Conservation (phyloP, 2,888 invertebrate genomes). For the Hirtodrosophila cameraria region DNA sequence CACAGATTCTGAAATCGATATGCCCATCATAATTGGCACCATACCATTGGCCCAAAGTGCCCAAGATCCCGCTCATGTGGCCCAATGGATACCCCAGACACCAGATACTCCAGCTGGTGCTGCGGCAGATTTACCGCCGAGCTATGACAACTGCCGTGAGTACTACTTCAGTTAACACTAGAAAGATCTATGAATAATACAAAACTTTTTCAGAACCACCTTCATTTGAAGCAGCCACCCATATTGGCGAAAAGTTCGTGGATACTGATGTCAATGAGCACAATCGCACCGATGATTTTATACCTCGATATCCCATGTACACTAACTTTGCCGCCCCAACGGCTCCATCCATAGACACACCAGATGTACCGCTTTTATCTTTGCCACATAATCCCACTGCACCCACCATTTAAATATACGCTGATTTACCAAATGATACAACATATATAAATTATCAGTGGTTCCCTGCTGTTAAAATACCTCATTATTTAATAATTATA, state of each 20-base stretch:
- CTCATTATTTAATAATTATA: too few species aligned
- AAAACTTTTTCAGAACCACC: slow-evolving; percentile 59
- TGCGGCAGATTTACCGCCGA: slow-evolving; percentile 61
- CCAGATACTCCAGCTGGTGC: slow-evolving; percentile 56
- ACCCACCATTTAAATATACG: slow-evolving; percentile 7
- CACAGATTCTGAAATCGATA: slow-evolving; percentile 40
- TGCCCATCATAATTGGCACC: slow-evolving; percentile 70
- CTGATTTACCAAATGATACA: not conserved
- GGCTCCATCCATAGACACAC: slow-evolving; percentile 32
- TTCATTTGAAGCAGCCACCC: slow-evolving; percentile 68
- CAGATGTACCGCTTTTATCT: slow-evolving; percentile 15
- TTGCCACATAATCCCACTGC: slow-evolving; percentile 38
- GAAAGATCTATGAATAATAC: not conserved
- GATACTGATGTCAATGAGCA: slow-evolving; percentile 68
- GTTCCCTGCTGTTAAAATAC: too few species aligned
- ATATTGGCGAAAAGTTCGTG: slow-evolving; percentile 57
- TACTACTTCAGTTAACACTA: not conserved
- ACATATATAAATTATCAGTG: too few species aligned
- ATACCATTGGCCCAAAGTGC: slow-evolving; percentile 69
- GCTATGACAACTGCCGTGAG: slow-evolving; percentile 70
- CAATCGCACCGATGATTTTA: slow-evolving; percentile 62
- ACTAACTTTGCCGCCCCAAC: slow-evolving; percentile 65
- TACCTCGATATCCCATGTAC: slow-evolving; percentile 78
- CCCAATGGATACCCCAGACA: slow-evolving; percentile 63
- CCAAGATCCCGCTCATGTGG: slow-evolving; percentile 43